Evolutionary conservation across 2,888 invertebrate genomes (phyloP).

Genomic region (Chrysodeixis includens): DNA sequence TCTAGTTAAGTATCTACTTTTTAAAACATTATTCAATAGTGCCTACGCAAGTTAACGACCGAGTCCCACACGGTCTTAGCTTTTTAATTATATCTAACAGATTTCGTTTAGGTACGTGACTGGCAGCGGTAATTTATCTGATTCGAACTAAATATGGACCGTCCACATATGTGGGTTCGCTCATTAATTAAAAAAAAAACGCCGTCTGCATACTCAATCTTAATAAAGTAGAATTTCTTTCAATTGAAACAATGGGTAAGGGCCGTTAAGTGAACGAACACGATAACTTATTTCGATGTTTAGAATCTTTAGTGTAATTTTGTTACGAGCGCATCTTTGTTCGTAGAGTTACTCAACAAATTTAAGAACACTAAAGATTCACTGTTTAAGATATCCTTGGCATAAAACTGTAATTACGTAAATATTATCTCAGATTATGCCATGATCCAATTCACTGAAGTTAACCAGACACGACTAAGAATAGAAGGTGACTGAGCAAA

Average conservation of each 20-base stretch:
- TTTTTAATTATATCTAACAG: conserved; percentile 50
- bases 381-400: conserved; percentile 13
- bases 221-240: conserved; percentile 41
- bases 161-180: conserved; percentile 42
- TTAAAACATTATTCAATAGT: conserved; percentile 27
- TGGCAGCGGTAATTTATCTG: conserved; percentile 12
- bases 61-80: conserved; percentile 55
- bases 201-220: conserved; percentile 52
- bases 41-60: conserved; percentile 67
- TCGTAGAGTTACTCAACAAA: conserved; percentile 26
- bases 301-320: conserved; percentile 15
- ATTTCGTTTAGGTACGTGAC: conserved; percentile 43
- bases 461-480: conserved; percentile 55
- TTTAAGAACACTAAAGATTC: conserved; percentile 12
- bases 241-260: conserved; percentile 28
- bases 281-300: conserved; percentile 11
- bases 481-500: conserved; percentile 64
- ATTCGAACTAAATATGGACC: conserved; percentile 22
- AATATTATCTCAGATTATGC: conserved; percentile 46
- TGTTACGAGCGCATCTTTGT: conserved; percentile 18
- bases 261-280: conserved; percentile 12
- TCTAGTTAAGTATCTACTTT: conserved; percentile 34
- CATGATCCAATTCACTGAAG: conserved; percentile 57
- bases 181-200: conserved; percentile 45
- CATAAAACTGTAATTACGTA: conserved; percentile 41